Evolutionary conservation across 2,888 invertebrate genomes (phyloP), one percentile per base, ranked within the genome.

Genomic region (Macrosoma leucophasiata): DNA sequence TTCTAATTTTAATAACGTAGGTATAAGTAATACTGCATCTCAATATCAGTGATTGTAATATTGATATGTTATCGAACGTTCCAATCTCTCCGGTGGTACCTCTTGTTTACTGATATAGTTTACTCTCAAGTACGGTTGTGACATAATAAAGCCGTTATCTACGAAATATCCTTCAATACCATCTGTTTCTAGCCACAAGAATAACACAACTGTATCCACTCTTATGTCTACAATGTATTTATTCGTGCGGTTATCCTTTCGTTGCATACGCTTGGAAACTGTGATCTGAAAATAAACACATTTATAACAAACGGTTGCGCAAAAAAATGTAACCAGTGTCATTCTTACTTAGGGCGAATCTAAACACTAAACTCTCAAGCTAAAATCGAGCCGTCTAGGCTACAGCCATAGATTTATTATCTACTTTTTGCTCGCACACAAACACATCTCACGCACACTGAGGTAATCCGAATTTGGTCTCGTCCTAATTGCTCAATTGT

Each of bases 91-190:
- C 3, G 60, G 46, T 5, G 55, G 36, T 10, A 76, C 42, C 2
- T 56, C 34, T 8, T 43, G 47, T 12, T 48, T 43, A 8, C 57
- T 63, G 3, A 50, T 30, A 31, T 62, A 81, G 11, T 39, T 51
- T 0, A 66, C 47, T 20, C 41, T 43, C 0, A 56, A 41, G 7
- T 50, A 42, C 1, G 65, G 51, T 9, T 67, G 56, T 0, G 81
- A 74, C 25, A 87, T 55, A 6, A 87, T 77, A 15, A 94, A 90
- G 0, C 94, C 95, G 67, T 95, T 94, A 48, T 92, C 90, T 1
- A 89, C 89, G 64, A 94, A 94, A 36, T 70, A 75, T 1, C 94
- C 94, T 7, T 56, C 62, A 21, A 78, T 58, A 3, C 65, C 59
- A 2, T 62, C 67, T 0, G 86, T 62, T 43, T 91, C 90, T 12